phyloP scores from a whole-genome alignment of 2,797 vertebrate genomes.

The Poeciliopsis turneri region DNA sequence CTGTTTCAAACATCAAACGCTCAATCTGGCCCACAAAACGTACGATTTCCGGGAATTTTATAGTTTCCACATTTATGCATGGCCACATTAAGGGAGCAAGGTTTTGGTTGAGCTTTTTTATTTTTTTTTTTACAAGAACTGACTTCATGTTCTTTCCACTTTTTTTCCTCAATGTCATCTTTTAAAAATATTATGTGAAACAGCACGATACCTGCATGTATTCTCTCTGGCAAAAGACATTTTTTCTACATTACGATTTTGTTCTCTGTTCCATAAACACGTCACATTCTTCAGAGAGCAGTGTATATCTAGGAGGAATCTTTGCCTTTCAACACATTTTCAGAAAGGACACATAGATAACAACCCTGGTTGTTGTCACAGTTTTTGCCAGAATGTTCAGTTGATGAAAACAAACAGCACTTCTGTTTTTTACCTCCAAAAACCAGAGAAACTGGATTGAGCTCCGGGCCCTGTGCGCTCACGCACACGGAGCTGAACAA shows the following conservation, averaged over 20 bases:
- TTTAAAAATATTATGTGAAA: constrained; percentile 34
- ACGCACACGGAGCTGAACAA: constrained; percentile 13
- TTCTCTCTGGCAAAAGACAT: constrained; percentile 32
- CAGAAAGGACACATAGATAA: constrained; percentile 46
- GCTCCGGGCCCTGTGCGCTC: background rate
- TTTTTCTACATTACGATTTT: constrained; percentile 17
- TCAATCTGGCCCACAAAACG: constrained; percentile 46
- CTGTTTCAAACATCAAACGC: constrained; percentile 52
- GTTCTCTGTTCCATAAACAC: constrained; percentile 47
- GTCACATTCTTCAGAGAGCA: constrained; percentile 48
- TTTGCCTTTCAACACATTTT: constrained; percentile 55
- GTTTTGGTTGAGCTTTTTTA: constrained; percentile 19
- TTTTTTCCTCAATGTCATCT: constrained; percentile 32
- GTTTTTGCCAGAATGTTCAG: constrained; percentile 58
- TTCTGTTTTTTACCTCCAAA: constrained; percentile 49
- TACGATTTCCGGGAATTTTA: constrained; percentile 55
- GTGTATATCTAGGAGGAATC: constrained; percentile 48
- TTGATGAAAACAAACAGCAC: constrained; percentile 58
- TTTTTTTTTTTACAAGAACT: constrained; percentile 6
- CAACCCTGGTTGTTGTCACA: constrained; percentile 59
- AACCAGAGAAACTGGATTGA: constrained; percentile 70
- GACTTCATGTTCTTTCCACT: constrained; percentile 42
- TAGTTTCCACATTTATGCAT: constrained; percentile 61
- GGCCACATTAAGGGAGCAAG: constrained; percentile 53
- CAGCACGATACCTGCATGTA: constrained; percentile 51